phyloP scores from a whole-genome alignment of 2,113 vertebrate genomes.

The Dermatemys mawii region DNA sequence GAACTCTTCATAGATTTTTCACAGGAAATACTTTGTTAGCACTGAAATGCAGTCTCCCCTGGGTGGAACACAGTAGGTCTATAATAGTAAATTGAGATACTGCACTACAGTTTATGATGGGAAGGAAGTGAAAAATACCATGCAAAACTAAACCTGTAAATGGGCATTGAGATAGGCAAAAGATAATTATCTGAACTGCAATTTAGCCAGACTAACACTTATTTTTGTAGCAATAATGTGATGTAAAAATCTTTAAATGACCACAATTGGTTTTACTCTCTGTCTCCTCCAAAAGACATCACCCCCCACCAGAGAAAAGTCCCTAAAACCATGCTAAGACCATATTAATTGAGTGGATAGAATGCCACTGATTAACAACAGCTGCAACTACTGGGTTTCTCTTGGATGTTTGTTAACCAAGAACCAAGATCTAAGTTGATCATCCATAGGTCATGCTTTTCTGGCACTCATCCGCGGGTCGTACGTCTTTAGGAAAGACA shows the following conservation, averaged over 20 bases:
- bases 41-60: neutral
- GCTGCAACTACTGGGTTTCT: constrained; percentile 24
- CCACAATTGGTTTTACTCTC: constrained; percentile 18
- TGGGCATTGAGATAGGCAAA: neutral
- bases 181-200: neutral
- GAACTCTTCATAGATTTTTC: neutral
- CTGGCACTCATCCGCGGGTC: neutral
- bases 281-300: neutral
- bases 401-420: neutral
- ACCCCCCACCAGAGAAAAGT: neutral
- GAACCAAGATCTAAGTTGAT: neutral
- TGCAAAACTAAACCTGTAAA: neutral
- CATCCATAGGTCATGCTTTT: neutral
- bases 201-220: neutral
- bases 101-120: neutral
- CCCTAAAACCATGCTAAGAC: neutral
- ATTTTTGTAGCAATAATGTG: neutral
- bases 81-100: neutral
- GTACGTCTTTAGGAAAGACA: neutral
- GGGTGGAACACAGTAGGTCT: neutral
- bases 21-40: neutral
- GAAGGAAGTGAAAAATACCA: neutral
- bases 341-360: constrained; percentile 31
- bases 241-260: constrained; percentile 11
- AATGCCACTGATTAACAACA: constrained; percentile 18